phyloP scores from a whole-genome alignment of 2,113 vertebrate genomes.

The Otocyon megalotis region DNA sequence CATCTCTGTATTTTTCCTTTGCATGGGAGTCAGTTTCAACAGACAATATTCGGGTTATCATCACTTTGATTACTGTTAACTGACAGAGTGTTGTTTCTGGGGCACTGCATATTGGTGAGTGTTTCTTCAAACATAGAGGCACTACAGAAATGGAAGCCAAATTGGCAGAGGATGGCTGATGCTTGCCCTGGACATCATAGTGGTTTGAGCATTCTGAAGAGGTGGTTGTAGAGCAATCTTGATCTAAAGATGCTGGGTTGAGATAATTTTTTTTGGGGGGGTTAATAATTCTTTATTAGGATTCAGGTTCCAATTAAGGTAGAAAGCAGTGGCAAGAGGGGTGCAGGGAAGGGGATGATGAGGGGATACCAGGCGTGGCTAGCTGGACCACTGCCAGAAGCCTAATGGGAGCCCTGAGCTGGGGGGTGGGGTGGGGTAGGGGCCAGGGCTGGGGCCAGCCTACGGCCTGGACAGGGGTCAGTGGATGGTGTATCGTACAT shows the following conservation, averaged over 20 bases:
- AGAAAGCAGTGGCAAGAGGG: constrained; percentile 61
- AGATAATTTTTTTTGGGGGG: constrained; percentile 71
- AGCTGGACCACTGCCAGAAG: constrained; percentile 54
- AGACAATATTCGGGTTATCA: constrained; percentile 80
- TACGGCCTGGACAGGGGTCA: constrained; percentile 60
- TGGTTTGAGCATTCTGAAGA: neutral
- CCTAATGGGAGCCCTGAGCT: constrained; percentile 19
- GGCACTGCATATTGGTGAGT: neutral
- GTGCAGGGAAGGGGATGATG: neutral
- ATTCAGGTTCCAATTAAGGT: constrained; percentile 71
- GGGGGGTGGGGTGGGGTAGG: neutral
- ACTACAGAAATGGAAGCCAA: neutral
- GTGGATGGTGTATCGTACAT: constrained; percentile 95
- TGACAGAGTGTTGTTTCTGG: constrained; percentile 87
- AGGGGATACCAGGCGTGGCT: constrained; percentile 62
- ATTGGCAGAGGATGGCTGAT: neutral
- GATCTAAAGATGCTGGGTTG: constrained; percentile 47
- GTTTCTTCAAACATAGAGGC: neutral
- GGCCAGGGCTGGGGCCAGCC: neutral
- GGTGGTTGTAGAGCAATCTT: neutral
- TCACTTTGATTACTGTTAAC: constrained; percentile 88
- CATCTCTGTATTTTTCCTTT: constrained; percentile 82
- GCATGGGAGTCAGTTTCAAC: constrained; percentile 47
- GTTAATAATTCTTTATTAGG: constrained; percentile 79
- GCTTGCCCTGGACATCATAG: accelerated